Base-by-base conservation (phyloP, 2,113 vertebrate species). In the Vireo altiloquus region DNA sequence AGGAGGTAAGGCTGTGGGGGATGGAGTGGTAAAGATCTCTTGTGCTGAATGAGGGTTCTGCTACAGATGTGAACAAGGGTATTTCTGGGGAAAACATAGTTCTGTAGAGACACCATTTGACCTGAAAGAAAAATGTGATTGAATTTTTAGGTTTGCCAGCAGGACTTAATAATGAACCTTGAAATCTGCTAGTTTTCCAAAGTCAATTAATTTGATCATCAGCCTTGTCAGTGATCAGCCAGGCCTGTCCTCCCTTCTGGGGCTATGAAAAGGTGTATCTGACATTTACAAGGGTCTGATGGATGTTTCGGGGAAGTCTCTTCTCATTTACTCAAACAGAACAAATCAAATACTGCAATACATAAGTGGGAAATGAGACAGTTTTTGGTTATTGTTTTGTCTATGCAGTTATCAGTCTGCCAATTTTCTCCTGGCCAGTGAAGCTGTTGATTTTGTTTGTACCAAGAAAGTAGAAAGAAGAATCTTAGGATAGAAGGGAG, bases 21-120 rank as follows among this genome's bases (percentile, higher is more conserved):
- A 66, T 31, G 27, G 59, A 42, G 15, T 59, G 40, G 46, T 64
- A 47, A 84, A 76, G 49, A 23, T n/a, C 33, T n/a, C 22, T 68
- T 52, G 14, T 87, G 57, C 78, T 65, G 66, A 65, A 33, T 35
- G 39, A 72, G 16, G 37, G 16, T 82, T 91, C 50, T 23, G 20
- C 47, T 81, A 8, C 9, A 56, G 33, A 31, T 3, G 5, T 5
- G 11, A 64, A 31, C 0, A 4, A 68, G 7, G 27, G 6, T 22
- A 25, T 65, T 94, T 91, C 44, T 78, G 64, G 42, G 33, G 27
- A 72, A 64, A 39, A 68, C 7, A 2, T 17, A 3, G 13, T n/a
- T 76, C 42, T 57, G 5, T 46, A 46, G 63, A 77, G 27, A 72
- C 10, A 71, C 6, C 3, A 33, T 57, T 61, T 79, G 39, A 82